Percentiles rank a stretch among this genome's conserved stretches.
These are phyloP conservation scores for Prochilodus magdalenae DNA, from an alignment of 2,113 vertebrate genomes.

Conservation along the genomic window DNA sequence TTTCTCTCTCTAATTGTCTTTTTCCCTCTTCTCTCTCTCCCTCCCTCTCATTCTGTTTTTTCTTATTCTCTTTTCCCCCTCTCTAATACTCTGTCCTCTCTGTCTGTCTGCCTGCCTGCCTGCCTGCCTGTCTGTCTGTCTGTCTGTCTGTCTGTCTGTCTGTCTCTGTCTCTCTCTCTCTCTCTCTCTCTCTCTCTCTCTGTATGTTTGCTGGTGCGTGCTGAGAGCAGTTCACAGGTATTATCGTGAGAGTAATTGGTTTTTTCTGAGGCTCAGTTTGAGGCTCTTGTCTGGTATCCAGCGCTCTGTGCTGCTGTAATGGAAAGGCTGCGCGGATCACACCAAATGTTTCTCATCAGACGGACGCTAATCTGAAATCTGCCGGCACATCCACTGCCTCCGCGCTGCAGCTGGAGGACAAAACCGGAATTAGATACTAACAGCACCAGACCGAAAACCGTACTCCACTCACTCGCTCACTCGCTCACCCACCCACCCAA, in stretches of 20 bases:
- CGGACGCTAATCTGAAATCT: conserved; percentile 61
- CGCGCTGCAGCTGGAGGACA: not conserved
- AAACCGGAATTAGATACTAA: not conserved
- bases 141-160: not conserved
- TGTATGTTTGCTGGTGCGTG: conserved; percentile 64
- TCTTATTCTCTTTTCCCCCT: not conserved
- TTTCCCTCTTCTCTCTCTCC: not conserved
- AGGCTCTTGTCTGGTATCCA: conserved; percentile 73
- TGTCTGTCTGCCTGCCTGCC: too few species aligned
- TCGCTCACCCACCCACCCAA: not conserved
- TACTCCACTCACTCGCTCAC: not conserved
- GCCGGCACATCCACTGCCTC: not conserved
- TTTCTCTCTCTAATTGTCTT: not conserved
- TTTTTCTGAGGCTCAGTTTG: conserved; percentile 71
- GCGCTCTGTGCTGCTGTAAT: conserved; percentile 70
- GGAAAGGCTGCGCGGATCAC: conserved; percentile 67
- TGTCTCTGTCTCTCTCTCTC: not conserved
- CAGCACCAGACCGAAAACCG: not conserved
- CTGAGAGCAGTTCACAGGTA: conserved; percentile 70
- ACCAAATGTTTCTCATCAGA: conserved; percentile 63
- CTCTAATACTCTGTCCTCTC: not conserved
- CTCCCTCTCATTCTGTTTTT: not conserved
- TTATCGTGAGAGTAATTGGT: conserved; percentile 79
- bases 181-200: not conserved
- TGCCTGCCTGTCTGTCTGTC: not conserved